Conservation (phyloP, 2,888 invertebrate species). For the Scrobipalpa costella region DNA sequence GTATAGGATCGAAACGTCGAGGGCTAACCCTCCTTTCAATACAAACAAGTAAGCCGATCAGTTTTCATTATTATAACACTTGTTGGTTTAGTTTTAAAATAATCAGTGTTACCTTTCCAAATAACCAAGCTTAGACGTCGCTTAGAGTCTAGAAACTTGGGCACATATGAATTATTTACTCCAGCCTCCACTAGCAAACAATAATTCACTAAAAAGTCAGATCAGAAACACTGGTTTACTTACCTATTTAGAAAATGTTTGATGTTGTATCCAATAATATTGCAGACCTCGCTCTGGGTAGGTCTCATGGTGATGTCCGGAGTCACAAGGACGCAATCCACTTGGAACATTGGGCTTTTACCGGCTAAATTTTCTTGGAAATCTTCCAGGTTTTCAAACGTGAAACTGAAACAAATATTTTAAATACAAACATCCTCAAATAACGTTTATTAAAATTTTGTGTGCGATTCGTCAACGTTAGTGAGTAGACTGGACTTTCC, state of each 20-base stretch:
- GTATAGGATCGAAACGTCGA: too few species aligned
- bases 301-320: constrained; percentile 90
- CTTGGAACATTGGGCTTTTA: constrained; percentile 86
- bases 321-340: constrained; percentile 87
- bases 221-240: not conserved
- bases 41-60: too few species aligned
- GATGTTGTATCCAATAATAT: constrained; percentile 86
- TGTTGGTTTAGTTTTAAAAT: too few species aligned
- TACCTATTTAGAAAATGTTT: constrained; percentile 90
- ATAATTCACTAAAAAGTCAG: not conserved
- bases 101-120: too few species aligned
- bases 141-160: not conserved
- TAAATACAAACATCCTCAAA: too few species aligned
- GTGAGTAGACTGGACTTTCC: too few species aligned
- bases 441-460: too few species aligned
- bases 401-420: constrained; percentile 70
- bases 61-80: too few species aligned
- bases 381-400: constrained; percentile 85
- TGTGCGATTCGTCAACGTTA: too few species aligned
- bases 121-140: too few species aligned
- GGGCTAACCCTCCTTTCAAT: too few species aligned
- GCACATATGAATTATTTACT: not conserved
- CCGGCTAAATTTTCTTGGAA: constrained; percentile 83
- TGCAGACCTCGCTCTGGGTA: constrained; percentile 88
- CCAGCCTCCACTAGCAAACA: too few species aligned